Evolutionary conservation across 2,113 vertebrate species (phyloP).

Genomic region (Myxocyprinus asiaticus): DNA sequence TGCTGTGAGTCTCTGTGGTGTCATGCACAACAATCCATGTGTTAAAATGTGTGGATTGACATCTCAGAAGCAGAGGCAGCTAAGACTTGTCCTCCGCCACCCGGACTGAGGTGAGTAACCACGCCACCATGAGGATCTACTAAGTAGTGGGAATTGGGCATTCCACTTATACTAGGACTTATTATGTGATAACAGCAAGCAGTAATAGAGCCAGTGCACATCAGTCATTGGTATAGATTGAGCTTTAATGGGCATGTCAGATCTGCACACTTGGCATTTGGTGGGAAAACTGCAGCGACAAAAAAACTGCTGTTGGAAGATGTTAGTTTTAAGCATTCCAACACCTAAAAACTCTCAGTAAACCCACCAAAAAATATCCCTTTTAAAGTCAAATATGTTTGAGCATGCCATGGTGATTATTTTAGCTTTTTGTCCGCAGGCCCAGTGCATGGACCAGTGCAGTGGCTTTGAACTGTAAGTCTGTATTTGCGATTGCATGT

Average conservation of each 20-base stretch:
- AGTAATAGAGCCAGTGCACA: constrained; percentile 26
- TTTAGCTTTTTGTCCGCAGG: constrained; percentile 70
- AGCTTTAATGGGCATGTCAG: constrained; percentile 8
- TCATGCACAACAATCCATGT: too few relatives aligned
- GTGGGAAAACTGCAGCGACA: background rate
- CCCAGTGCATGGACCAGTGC: constrained; percentile 91
- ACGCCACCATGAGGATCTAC: too few relatives aligned
- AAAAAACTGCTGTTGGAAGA: background rate
- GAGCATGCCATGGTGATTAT: background rate
- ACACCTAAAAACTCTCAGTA: background rate
- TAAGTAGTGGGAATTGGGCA: too few relatives aligned
- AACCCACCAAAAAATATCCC: background rate
- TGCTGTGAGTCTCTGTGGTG: too few relatives aligned
- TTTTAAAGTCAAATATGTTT: background rate
- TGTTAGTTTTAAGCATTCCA: background rate
- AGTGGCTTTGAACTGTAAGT: constrained; percentile 81
- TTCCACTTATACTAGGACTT: background rate
- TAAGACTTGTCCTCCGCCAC: too few relatives aligned
- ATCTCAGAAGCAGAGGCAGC: too few relatives aligned
- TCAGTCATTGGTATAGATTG: constrained; percentile 30
- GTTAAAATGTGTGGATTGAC: too few relatives aligned
- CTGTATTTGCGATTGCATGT: background rate
- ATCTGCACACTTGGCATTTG: constrained; percentile 23
- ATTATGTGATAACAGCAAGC: constrained; percentile 13
- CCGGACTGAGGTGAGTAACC: too few relatives aligned